Percentiles rank a stretch among this genome's conserved stretches.
Evolutionary conservation across 2,888 invertebrate genomes (phyloP).

Genomic region (Limnephilus auricula): DNA sequence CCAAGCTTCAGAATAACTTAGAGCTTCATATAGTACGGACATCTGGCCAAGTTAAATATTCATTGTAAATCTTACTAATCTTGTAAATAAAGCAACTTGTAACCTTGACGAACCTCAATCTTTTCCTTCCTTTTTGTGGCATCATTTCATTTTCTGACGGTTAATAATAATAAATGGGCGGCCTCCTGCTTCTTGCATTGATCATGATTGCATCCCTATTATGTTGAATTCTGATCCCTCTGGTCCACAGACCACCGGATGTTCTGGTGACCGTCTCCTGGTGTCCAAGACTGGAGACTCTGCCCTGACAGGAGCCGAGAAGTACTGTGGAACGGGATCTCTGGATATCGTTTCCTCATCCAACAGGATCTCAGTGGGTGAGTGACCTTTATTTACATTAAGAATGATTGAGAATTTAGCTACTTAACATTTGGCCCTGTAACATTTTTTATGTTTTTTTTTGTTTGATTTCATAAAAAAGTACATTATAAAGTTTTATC

Average conservation of each 20-base stretch:
- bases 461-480: no score
- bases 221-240: neutral
- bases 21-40: no score
- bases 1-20: no score
- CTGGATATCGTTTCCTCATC: constrained; percentile 68
- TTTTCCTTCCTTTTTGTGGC: neutral
- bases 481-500: no score
- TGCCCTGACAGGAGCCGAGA: constrained; percentile 72
- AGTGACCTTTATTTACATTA: constrained; percentile 29
- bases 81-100: no score
- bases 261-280: constrained; percentile 74
- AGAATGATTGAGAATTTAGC: neutral
- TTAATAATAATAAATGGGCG: no score
- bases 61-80: no score
- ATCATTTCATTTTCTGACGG: neutral
- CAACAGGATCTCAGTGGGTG: constrained; percentile 68
- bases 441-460: no score
- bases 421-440: no score
- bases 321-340: constrained; percentile 77
- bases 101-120: no score
- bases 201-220: neutral
- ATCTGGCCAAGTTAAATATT: no score
- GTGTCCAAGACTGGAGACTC: constrained; percentile 76
- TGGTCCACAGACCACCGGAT: constrained; percentile 73
- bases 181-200: neutral